Percentiles rank a stretch among this genome's conserved stretches.
phyloP scores from a whole-genome alignment of 2,797 vertebrate genomes.

The Tadarida brasiliensis region DNA sequence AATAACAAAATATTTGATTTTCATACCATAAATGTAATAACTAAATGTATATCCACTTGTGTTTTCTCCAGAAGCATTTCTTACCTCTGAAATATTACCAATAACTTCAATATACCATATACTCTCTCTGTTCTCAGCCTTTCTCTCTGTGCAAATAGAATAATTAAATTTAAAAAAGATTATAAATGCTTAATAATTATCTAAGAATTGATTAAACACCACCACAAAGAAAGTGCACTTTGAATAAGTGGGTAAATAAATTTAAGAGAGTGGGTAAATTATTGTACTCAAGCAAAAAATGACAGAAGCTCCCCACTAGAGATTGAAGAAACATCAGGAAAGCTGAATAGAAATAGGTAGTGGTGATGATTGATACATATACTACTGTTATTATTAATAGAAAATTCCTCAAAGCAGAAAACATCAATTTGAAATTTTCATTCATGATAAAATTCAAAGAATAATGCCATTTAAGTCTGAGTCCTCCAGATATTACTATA shows the following conservation, averaged over 20 bases:
- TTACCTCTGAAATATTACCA: not conserved
- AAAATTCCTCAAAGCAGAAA: slow-evolving; percentile 34
- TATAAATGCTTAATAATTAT: not conserved
- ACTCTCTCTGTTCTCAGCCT: not conserved
- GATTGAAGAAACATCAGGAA: not conserved
- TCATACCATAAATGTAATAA: slow-evolving; percentile 45
- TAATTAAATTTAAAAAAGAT: not conserved
- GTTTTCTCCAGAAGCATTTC: slow-evolving; percentile 49
- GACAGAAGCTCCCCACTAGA: not conserved
- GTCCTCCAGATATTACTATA: not conserved
- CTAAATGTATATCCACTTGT: not conserved
- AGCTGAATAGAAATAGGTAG: not conserved
- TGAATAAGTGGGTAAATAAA: not conserved
- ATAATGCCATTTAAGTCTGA: slow-evolving; percentile 46
- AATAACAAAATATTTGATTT: slow-evolving; percentile 63
- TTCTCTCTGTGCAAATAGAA: not conserved
- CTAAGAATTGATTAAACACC: slow-evolving; percentile 48
- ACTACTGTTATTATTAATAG: not conserved
- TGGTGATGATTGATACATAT: not conserved
- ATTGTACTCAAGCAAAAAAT: slow-evolving; percentile 31
- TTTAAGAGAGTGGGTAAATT: slow-evolving; percentile 22
- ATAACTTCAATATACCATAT: not conserved
- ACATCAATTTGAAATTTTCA: slow-evolving; percentile 42
- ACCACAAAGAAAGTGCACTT: slow-evolving; percentile 45
- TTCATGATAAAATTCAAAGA: slow-evolving; percentile 45